phyloP scores from a whole-genome alignment of 2,797 vertebrate genomes.

The Melanotaenia nigrans region DNA sequence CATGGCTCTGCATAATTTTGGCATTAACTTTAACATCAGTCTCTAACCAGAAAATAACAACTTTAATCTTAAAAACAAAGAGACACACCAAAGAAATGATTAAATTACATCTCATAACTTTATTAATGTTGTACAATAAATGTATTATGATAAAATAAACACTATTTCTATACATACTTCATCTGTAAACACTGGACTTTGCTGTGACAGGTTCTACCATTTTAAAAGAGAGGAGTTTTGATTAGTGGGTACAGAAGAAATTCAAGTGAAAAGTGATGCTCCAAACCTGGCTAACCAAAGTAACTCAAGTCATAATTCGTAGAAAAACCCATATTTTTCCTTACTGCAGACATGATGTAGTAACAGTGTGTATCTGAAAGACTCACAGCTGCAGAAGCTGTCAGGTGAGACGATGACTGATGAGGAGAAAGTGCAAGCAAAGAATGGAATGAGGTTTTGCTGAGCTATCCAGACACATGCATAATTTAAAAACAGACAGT shows the following conservation, averaged over 20 bases:
- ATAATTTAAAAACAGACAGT: background rate
- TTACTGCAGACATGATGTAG: background rate
- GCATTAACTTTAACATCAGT: background rate
- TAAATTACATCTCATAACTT: slow-evolving; percentile 49
- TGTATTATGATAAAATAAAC: slow-evolving; percentile 46
- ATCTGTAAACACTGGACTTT: slow-evolving; percentile 20
- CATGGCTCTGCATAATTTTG: too few relatives aligned
- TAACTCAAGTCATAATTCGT: background rate
- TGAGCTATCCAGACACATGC: slow-evolving; percentile 11
- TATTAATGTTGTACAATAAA: slow-evolving; percentile 53
- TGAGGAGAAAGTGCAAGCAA: slow-evolving; percentile 11
- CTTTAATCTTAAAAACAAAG: background rate
- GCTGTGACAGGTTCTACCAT: background rate
- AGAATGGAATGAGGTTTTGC: slow-evolving; percentile 31
- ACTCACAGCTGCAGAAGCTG: slow-evolving; percentile 27
- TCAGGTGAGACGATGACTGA: slow-evolving; percentile 12
- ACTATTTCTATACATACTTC: slow-evolving; percentile 43
- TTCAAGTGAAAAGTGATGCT: slow-evolving; percentile 16
- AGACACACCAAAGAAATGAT: slow-evolving; percentile 2
- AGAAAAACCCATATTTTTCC: background rate
- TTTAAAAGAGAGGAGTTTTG: slow-evolving; percentile 24
- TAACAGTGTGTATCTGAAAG: background rate
- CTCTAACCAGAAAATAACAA: background rate
- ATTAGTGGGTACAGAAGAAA: background rate
- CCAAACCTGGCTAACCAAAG: background rate